Conservation (phyloP, 1,140 invertebrate genomes). For the Drosophila azteca region DNA sequence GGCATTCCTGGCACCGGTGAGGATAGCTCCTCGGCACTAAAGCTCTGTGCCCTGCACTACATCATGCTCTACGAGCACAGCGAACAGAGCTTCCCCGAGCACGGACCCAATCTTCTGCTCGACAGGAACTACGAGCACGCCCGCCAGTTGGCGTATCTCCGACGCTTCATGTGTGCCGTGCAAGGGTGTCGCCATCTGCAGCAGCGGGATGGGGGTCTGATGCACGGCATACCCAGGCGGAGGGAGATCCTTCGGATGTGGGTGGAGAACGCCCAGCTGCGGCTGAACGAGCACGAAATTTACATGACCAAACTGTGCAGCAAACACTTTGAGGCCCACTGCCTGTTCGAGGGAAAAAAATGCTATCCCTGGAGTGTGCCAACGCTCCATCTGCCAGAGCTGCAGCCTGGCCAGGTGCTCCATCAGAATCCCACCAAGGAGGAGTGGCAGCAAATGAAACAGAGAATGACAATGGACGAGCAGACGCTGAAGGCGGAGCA, state of each 20-base stretch:
- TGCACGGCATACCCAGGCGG: slow-evolving; percentile 58
- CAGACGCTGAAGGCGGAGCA: not conserved
- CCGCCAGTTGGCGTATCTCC: slow-evolving; percentile 23
- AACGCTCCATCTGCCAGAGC: slow-evolving; percentile 40
- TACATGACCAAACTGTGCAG: slow-evolving; percentile 63
- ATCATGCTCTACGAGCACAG: slow-evolving; percentile 57
- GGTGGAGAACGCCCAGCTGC: slow-evolving; percentile 61
- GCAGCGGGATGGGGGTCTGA: slow-evolving; percentile 41
- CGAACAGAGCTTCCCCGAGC: slow-evolving; percentile 28
- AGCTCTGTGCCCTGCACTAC: slow-evolving; percentile 56
- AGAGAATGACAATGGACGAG: not conserved
- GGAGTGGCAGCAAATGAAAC: slow-evolving; percentile 48
- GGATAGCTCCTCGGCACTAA: not conserved
- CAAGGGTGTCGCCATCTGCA: slow-evolving; percentile 42
- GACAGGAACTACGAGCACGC: slow-evolving; percentile 34
- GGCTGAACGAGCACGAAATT: slow-evolving; percentile 45
- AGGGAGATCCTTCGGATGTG: slow-evolving; percentile 62
- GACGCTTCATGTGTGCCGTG: slow-evolving; percentile 50
- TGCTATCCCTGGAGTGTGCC: slow-evolving; percentile 63
- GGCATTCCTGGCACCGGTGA: slow-evolving; percentile 11
- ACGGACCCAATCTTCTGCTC: slow-evolving; percentile 16
- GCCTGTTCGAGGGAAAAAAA: slow-evolving; percentile 34
- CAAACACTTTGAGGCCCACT: slow-evolving; percentile 62
- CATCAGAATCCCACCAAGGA: slow-evolving; percentile 52
- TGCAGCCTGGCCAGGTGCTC: slow-evolving; percentile 14